Conservation (phyloP, 2,888 invertebrate species). For the Desoria tigrina region DNA sequence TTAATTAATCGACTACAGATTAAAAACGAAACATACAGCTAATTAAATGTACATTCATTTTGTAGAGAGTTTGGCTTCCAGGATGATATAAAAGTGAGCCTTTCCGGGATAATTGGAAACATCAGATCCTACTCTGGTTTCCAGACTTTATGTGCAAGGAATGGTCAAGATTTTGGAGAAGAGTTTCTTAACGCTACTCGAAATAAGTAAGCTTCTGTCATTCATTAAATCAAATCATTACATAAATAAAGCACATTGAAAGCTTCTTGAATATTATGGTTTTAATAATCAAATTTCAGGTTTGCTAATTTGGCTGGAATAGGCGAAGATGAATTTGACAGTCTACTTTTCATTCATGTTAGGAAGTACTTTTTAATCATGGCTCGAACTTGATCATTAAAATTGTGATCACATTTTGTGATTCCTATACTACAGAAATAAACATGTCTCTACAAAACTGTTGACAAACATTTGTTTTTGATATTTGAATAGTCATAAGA, state of each 20-base stretch:
- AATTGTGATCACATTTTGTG: no score
- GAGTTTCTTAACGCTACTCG: constrained; percentile 52
- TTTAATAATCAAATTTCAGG: no score
- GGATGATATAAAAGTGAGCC: constrained; percentile 45
- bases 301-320: background rate
- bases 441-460: no score
- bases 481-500: no score
- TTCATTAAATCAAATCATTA: no score
- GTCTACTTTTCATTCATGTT: constrained; percentile 24
- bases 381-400: constrained; percentile 28
- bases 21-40: no score
- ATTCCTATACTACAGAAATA: no score
- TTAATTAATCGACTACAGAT: no score
- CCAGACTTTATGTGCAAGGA: constrained; percentile 52
- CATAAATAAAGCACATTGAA: no score
- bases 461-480: no score
- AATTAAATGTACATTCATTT: no score
- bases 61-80: constrained; percentile 53
- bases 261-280: no score
- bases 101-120: constrained; percentile 55
- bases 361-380: constrained; percentile 30
- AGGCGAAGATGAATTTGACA: constrained; percentile 9
- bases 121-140: constrained; percentile 55
- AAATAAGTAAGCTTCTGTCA: constrained; percentile 51
- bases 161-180: constrained; percentile 52